Evolutionary conservation across 1,140 invertebrate species (phyloP).

Genomic region (Zaprionus kolodkinae): DNA sequence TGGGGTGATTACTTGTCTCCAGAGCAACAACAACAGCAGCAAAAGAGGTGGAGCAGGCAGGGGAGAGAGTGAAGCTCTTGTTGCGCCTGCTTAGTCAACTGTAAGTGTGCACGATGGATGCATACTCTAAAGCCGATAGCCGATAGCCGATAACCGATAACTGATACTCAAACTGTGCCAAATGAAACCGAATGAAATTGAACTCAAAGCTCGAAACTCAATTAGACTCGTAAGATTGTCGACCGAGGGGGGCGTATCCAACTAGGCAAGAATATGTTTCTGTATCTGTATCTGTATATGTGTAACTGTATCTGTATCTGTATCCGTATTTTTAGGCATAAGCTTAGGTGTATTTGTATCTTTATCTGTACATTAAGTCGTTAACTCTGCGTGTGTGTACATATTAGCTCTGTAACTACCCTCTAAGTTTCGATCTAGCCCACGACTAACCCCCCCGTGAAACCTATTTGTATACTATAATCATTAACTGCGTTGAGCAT

Average conservation of each 20-base stretch:
- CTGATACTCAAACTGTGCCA: slow-evolving; percentile 55
- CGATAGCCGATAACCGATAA: slow-evolving; percentile 13
- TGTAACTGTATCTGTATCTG: background rate
- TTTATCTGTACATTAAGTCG: slow-evolving; percentile 4
- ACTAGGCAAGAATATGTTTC: slow-evolving; percentile 1
- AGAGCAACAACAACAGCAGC: slow-evolving; percentile 3
- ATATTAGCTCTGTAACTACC: slow-evolving; percentile 34
- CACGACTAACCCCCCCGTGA: slow-evolving; percentile 15
- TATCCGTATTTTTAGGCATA: slow-evolving; percentile 6
- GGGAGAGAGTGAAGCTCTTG: slow-evolving; percentile 2
- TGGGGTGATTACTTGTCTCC: slow-evolving; percentile 84
- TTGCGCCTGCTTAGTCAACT: slow-evolving; percentile 15
- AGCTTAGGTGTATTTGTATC: background rate
- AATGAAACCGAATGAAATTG: slow-evolving; percentile 55
- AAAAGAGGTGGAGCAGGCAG: slow-evolving; percentile 1
- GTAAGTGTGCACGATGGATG: slow-evolving; percentile 9
- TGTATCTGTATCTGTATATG: background rate
- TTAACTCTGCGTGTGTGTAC: slow-evolving; percentile 45
- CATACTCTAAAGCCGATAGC: background rate
- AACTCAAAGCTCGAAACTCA: slow-evolving; percentile 60
- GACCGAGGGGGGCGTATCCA: background rate
- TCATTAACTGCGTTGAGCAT: background rate
- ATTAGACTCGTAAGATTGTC: slow-evolving; percentile 60
- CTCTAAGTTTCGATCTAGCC: slow-evolving; percentile 27
- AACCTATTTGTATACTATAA: slow-evolving; percentile 27